Evolutionary conservation across 30 jellyfish, hydroid and myxozoan genomes (phyloP), one percentile per base, ranked within the genome.

Genomic region (Turritopsis rubra): DNA sequence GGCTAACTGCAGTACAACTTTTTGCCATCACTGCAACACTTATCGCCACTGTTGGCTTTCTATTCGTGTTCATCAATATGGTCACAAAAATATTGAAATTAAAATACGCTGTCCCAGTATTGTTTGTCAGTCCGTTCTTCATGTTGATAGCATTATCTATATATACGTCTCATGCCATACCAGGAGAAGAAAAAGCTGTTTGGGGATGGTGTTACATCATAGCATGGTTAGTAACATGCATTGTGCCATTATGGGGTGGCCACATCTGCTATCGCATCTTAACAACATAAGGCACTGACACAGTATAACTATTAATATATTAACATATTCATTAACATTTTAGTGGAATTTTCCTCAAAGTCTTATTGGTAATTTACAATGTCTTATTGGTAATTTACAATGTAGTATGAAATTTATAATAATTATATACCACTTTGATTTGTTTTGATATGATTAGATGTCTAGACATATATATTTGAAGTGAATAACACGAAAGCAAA

Each of bases 131-230:
- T 74, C 82, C 82, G 53, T 74, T 74, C 26, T 74, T 17, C 8
- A 74, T 74, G 82, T 8, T 74, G 24, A 24, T 74, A 8, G 82
- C 82, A n/a, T 30, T 74, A 23, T 74, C 82, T 7, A 30, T 74
- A 0, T 74, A 74, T 1, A 74, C 82, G 9, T 16, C 16, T 0
- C 65, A 74, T 41, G 76, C 27, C 8, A 26, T 22, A 3, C 27
- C 9, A 30, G 65, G 65, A 74, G 0, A 27, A 16, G 77, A 68
- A 68, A 9, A 7, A 9, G 8, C 7, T 22, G 41, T n/a, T 16
- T 74, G 82, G 82, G 82, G 82, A 26, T 74, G 82, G 82, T 26
- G 82, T 26, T 74, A 0, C 21, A 23, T 74, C 71, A 29, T 74
- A 24, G 28, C 65, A n/a, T 74, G 82, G 82, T 9, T 74, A 13